Conservation (phyloP, 2,888 invertebrate species). For the Pristionchus japonicus region DNA sequence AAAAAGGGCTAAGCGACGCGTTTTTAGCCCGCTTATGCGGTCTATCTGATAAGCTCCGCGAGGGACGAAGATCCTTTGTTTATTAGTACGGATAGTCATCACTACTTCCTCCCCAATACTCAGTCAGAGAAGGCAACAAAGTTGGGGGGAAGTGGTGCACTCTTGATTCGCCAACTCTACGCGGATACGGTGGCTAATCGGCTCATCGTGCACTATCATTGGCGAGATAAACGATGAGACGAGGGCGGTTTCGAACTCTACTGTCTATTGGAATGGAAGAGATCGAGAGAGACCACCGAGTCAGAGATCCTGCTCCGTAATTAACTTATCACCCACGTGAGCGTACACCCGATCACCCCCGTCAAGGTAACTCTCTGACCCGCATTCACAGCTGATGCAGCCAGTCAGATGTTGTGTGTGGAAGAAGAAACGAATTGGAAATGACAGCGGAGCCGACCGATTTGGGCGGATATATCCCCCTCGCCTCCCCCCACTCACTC, state of each 20-base stretch:
- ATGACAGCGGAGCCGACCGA: background rate
- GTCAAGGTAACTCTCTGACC: conserved; percentile 18
- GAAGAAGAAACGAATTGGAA: background rate
- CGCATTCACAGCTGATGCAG: conserved; percentile 24
- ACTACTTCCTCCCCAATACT: background rate
- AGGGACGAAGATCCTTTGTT: background rate
- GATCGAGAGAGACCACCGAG: background rate
- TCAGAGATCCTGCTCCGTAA: background rate
- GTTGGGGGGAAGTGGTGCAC: background rate
- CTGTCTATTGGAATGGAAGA: background rate
- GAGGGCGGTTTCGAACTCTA: no score
- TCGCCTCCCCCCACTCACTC: background rate
- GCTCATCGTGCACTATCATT: no score
- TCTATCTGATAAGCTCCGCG: background rate
- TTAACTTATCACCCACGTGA: background rate
- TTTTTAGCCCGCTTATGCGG: background rate
- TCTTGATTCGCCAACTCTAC: background rate
- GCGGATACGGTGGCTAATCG: no score
- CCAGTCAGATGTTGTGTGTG: conserved; percentile 18
- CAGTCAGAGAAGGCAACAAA: background rate
- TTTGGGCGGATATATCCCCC: conserved; percentile 2
- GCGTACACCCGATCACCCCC: no score
- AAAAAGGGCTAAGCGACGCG: conserved; percentile 18
- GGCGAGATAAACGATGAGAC: no score
- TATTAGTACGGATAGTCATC: background rate